Percentiles rank a stretch among this genome's conserved stretches.
Conservation (phyloP, 2,888 invertebrate species). For the Hipparchia semele region DNA sequence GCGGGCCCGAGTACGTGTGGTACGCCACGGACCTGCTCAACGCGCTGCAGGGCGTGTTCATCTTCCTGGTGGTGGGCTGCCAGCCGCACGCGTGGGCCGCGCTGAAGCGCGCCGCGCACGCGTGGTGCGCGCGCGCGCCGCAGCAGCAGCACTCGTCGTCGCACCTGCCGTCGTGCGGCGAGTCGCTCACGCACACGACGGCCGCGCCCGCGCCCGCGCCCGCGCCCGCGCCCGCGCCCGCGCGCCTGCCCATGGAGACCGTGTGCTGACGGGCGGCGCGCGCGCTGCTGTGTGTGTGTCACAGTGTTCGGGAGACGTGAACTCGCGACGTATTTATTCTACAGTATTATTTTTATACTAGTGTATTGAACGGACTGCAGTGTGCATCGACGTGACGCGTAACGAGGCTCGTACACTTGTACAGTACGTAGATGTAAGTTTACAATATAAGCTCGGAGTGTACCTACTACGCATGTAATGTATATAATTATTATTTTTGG, state of each 20-base stretch:
- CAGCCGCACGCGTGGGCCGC: conserved; percentile 89
- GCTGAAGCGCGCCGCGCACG: conserved; percentile 61
- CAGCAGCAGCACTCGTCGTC: conserved; percentile 87
- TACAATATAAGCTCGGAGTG: background rate
- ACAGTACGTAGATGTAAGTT: background rate
- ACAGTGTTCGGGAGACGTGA: background rate
- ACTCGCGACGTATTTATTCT: conserved; percentile 59
- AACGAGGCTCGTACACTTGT: background rate
- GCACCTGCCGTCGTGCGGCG: conserved; percentile 91
- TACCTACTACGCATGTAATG: conserved; percentile 26
- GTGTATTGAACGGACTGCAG: conserved; percentile 55
- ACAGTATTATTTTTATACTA: conserved; percentile 77
- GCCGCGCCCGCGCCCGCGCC: conserved; percentile 82
- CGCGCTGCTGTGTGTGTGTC: conserved; percentile 39
- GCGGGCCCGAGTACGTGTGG: conserved; percentile 92
- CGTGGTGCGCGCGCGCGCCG: conserved; percentile 76
- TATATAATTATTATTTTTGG: conserved; percentile 24
- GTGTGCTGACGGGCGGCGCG: conserved; percentile 75
- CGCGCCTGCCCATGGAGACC: conserved; percentile 84
- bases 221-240: conserved; percentile 80
- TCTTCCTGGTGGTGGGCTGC: conserved; percentile 94
- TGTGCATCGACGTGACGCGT: conserved; percentile 36
- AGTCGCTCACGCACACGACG: conserved; percentile 88
- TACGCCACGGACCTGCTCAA: conserved; percentile 93
- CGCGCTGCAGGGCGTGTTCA: conserved; percentile 93